Evolutionary conservation across 2,797 vertebrate genomes (phyloP), one percentile per base, ranked within the genome.

Genomic region (Onychomys leucogaster): DNA sequence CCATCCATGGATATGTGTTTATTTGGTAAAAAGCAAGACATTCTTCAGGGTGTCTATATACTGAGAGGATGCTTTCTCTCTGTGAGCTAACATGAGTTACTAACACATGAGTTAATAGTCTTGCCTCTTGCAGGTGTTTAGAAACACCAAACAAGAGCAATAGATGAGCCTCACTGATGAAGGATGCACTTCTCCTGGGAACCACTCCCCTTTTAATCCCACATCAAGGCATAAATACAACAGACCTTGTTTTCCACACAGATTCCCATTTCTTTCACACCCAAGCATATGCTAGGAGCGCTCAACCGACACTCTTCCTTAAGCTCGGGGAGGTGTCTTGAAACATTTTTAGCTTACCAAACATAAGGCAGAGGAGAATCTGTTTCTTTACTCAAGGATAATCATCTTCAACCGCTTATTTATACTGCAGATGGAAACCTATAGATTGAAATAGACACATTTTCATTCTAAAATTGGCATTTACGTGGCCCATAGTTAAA

Each of bases 391-490:
- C 80, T 95, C 93, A 98, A 96, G 71, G 90, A 97, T 96, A 98
- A 96, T 97, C 96, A 97, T 97, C 97, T 98, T 98, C 90, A 97
- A 97, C 95, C 96, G 95, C 94, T 97, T 98, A 95, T 97, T 97
- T 98, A 97, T 94, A 97, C 86, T 97, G 91, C 95, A 98, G 89
- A 98, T 98, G 96, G 96, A 98, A 96, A 98, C 95, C 65, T 98
- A 98, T 98, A 98, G 96, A 82, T 96, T 82, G 52, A 94, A 96
- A 91, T 69, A 94, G 91, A 97, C 97, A 98, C 95, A 96, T 98
- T 98, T 98, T 97, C 97, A 96, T 98, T 98, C 98, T 98, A 98
- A 98, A 98, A 98, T 97, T 98, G 98, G 96, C 96, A 97, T 98
- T 95, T 95, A 93, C 73, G 85, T 94, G 97, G 94, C 83, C 96